These are phyloP conservation scores for Crocidura indochinensis DNA, from an alignment of 2,797 vertebrate species.

Conservation along the genomic window DNA sequence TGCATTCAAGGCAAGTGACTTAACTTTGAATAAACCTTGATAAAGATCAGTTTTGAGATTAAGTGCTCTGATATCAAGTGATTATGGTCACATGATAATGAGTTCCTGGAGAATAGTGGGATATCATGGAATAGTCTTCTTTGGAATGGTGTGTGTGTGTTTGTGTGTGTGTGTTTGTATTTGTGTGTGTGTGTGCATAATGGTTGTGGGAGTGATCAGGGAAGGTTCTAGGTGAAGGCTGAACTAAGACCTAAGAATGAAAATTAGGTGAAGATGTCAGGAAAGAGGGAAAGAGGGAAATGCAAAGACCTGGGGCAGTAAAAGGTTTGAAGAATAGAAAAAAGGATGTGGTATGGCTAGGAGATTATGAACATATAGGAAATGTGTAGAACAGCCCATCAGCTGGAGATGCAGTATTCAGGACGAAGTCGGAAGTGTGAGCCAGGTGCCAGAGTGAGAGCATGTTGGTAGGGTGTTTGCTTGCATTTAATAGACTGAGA, in stretches of 20 bases:
- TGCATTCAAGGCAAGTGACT: too few species aligned
- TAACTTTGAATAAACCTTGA: neutral
- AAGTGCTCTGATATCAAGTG: neutral
- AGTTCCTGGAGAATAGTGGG: neutral
- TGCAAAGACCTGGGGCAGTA: neutral
- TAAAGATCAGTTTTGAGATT: constrained; percentile 3
- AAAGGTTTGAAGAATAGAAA: constrained; percentile 11
- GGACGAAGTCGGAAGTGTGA: neutral
- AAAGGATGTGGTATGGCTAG: too few species aligned
- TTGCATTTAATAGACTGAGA: too few species aligned
- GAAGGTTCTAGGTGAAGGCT: neutral
- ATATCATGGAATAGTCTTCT: neutral
- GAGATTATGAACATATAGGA: neutral
- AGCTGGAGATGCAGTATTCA: too few species aligned
- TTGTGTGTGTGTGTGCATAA: too few species aligned
- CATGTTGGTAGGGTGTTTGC: too few species aligned
- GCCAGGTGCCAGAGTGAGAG: too few species aligned
- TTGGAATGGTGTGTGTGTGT: neutral
- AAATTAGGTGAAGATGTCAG: neutral
- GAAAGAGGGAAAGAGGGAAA: neutral
- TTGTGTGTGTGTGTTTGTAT: too few species aligned
- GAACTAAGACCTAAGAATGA: neutral
- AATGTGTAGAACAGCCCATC: neutral
- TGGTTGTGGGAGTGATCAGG: neutral
- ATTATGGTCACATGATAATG: neutral